Conservation (phyloP, 2,888 invertebrate species). For the Chironomus tentans region DNA sequence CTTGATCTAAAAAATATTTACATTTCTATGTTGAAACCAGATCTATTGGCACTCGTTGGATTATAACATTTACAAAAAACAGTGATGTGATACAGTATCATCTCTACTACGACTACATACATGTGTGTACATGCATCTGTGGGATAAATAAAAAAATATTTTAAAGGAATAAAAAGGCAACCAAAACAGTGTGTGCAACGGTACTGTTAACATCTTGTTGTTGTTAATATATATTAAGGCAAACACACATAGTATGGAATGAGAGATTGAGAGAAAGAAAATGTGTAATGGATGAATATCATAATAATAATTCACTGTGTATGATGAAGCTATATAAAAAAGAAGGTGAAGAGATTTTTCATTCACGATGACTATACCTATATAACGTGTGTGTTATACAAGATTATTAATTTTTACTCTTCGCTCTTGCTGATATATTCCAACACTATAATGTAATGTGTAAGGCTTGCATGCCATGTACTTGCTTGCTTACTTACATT, state of each 20-base stretch:
- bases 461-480: not conserved
- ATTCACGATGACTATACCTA: not conserved
- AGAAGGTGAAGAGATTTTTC: conserved; percentile 15
- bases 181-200: not conserved
- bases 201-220: not conserved
- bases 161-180: not conserved
- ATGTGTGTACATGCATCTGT: no score
- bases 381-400: conserved; percentile 5
- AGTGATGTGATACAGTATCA: no score
- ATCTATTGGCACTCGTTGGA: no score
- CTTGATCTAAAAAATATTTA: no score
- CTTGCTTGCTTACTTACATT: not conserved
- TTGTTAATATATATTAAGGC: not conserved
- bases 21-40: no score
- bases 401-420: conserved; percentile 8
- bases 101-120: no score
- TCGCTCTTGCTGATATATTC: not conserved
- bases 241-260: not conserved
- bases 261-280: not conserved
- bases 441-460: not conserved
- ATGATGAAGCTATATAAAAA: conserved; percentile 20
- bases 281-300: not conserved
- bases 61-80: no score
- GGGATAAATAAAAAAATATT: not conserved
- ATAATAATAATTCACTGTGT: conserved; percentile 19